Evolutionary conservation across 2,113 vertebrate species (phyloP).

Genomic region (Bufo bufo): DNA sequence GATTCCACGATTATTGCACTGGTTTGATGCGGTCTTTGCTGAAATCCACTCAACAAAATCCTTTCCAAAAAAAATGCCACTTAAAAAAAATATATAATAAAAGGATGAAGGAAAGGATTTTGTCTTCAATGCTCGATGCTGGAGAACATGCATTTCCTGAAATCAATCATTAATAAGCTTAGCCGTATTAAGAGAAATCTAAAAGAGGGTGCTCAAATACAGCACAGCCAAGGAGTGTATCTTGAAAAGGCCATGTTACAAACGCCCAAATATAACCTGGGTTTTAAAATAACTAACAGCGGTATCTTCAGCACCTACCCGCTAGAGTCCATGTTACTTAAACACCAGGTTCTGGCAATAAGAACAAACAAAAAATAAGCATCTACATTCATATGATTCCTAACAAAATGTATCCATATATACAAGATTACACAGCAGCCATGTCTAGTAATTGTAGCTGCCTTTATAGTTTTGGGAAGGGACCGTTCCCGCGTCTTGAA

Average conservation of each 20-base stretch:
- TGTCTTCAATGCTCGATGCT: slow-evolving; percentile 6
- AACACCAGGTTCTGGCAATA: slow-evolving; percentile 37
- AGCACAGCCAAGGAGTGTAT: slow-evolving; percentile 42
- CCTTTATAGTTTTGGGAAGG: slow-evolving; percentile 85
- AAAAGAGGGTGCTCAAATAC: slow-evolving; percentile 36
- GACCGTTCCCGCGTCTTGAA: slow-evolving; percentile 78
- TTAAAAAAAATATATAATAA: slow-evolving; percentile 33
- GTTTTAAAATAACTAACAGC: slow-evolving; percentile 19
- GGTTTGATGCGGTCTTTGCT: slow-evolving; percentile 17
- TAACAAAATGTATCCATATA: slow-evolving; percentile 73
- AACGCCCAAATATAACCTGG: slow-evolving; percentile 44
- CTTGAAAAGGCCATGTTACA: slow-evolving; percentile 40
- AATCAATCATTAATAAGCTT: slow-evolving; percentile 43
- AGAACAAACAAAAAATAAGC: slow-evolving; percentile 18
- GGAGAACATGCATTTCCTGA: slow-evolving; percentile 45
- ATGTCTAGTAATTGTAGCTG: slow-evolving; percentile 87
- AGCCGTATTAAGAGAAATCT: slow-evolving; percentile 26
- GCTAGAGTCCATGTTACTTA: slow-evolving; percentile 46
- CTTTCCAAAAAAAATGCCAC: slow-evolving; percentile 25
- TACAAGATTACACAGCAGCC: slow-evolving; percentile 65
- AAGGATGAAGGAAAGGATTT: slow-evolving; percentile 23
- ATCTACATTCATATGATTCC: not conserved
- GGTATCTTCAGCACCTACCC: slow-evolving; percentile 14
- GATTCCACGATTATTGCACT: slow-evolving; percentile 44
- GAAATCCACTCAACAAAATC: slow-evolving; percentile 46